Evolutionary conservation across 2,113 vertebrate species (phyloP), one percentile per base, ranked within the genome.

Genomic region (Heterochromis multidens): DNA sequence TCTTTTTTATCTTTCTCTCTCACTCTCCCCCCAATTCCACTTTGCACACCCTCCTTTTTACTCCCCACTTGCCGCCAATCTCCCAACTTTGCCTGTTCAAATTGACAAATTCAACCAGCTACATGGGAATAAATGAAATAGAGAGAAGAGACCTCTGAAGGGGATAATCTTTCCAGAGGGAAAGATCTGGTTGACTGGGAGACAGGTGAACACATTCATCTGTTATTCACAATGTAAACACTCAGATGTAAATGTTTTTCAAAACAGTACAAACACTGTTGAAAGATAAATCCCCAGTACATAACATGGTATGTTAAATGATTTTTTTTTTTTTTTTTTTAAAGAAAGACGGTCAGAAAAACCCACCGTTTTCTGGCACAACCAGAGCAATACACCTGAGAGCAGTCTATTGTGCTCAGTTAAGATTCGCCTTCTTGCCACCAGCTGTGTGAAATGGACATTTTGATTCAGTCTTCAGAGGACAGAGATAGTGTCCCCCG

Each of bases 41-140:
- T 89, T 79, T 74, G 23, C 72, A 80, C 83, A 79, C 76, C 79
- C 89, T 83, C 80, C 80, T 89, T 89, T 79, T 87, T 88, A 87
- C 90, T 83, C 85, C 84, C 62, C 86, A 83, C 87, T 90, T 92
- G 88, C 80, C 67, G 52, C 86, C 91, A 91, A 90, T 94, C 92
- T 91, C 77, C 70, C 84, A 93, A 92, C 91, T 92, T 93, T 94
- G 89, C 89, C 83, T 93, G 92, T 94, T 92, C 94, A 94, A 94
- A 94, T 94, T 95, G 93, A 95, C 91, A 92, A 93, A 93, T 94
- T 94, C 93, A 94, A 65, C 87, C 88, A 86, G 90, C 92, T 74
- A 93, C 91, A 94, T 83, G 93, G 84, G 90, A 92, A 92, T 91
- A 93, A 91, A 95, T 93, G 92, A 89, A 90, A 92, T 31, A 23